phyloP scores from a whole-genome alignment of 1,140 invertebrate genomes.

The Diuraphis noxia region DNA sequence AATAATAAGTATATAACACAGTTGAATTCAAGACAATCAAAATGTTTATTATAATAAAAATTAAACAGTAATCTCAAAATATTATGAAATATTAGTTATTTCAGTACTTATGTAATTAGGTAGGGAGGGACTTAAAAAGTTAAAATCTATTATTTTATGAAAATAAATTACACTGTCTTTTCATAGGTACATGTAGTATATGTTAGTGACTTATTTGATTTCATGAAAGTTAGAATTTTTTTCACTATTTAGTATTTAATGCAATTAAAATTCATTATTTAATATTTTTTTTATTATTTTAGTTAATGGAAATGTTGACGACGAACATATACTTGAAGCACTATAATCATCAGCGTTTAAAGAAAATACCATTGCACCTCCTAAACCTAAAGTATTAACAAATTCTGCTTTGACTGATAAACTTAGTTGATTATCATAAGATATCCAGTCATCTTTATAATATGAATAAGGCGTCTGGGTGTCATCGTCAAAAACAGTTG shows the following conservation, averaged over 20 bases:
- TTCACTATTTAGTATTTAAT: neutral
- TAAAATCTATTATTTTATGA: no score
- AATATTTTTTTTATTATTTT: slow-evolving; percentile 56
- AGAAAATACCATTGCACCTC: slow-evolving; percentile 77
- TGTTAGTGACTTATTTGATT: no score
- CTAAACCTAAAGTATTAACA: slow-evolving; percentile 67
- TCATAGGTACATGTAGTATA: no score
- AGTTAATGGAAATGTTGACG: slow-evolving; percentile 57
- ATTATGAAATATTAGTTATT: no score
- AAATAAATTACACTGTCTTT: no score
- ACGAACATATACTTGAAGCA: slow-evolving; percentile 19
- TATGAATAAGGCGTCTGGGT: slow-evolving; percentile 79
- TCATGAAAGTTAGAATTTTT: neutral
- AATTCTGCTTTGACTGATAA: slow-evolving; percentile 73
- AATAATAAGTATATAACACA: no score
- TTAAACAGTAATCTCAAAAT: no score
- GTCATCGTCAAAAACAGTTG: slow-evolving; percentile 68
- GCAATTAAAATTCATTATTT: slow-evolving; percentile 55
- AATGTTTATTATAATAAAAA: no score
- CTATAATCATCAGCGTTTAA: slow-evolving; percentile 74
- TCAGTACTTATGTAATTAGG: no score
- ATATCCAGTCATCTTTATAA: slow-evolving; percentile 79
- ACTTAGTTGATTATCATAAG: slow-evolving; percentile 80
- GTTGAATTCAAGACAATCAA: no score
- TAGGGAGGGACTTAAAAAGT: no score